Base-by-base conservation (phyloP, 2,797 vertebrate genomes). In the Huso huso region DNA sequence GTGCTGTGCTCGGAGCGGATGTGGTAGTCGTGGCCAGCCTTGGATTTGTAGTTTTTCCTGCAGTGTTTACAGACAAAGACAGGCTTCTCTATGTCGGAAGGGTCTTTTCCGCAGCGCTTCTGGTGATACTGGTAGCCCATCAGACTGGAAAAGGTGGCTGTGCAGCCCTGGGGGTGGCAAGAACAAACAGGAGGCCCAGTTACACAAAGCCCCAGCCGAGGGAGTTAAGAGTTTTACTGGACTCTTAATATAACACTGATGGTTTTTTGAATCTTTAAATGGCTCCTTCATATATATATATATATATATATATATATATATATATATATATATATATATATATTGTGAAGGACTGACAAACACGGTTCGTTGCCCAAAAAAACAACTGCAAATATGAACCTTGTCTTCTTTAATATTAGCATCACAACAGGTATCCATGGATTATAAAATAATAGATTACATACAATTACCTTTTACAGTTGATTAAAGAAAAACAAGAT, bases 61-160 rank as follows among this genome's bases (percentile, higher is more conserved):
- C 95, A 96, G 80, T 96, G 91, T 62, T 89, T 84, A 68, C 95
- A 97, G 72, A 93, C 85, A 82, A 96, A 97, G 75, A 90, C 77
- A 1, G 93, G 91, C 77, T 90, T 94, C 77, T 94, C 93, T 0
- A 89, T 81, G 68, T 94, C 93, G 0, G 90, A 83, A 6, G 88
- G 86, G 59, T 94, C 91, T 76, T 92, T 89, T 69, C 95, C 95
- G 37, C 95, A 97, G 68, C 94, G 93, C 76, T 93, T 94, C 84
- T 93, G 92, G 86, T 98, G 95, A 83, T 97, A 97, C 86, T 98
- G 95, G 86, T 95, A 97, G 66, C 95, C 94, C 94, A 96, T 95
- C 72, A 97, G 89, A 78, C 94, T 97, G 81, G 93, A 92, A 85
- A 98, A 98, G 73, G 95, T 90, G 11, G 95, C 94, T 72, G 90